Percentiles rank a stretch among this genome's conserved stretches.
phyloP scores from a whole-genome alignment of 2,113 vertebrate species.

The Sterna hirundo region DNA sequence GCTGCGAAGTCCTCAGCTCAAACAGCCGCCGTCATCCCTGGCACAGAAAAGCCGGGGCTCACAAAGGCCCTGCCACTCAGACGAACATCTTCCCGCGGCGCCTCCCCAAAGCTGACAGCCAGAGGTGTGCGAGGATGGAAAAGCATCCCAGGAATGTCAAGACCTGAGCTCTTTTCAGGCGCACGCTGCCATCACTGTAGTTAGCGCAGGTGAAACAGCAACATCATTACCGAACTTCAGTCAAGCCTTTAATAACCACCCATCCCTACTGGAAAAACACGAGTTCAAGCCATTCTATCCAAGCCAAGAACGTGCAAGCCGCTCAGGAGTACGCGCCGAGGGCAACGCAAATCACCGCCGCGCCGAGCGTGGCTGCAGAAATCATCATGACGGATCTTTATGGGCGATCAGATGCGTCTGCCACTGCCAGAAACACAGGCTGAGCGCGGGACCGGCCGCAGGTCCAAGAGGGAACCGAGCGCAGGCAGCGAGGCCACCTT shows the following conservation, averaged over 20 bases:
- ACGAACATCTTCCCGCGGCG: fast-evolving
- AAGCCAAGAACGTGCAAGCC: not conserved
- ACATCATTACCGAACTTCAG: not conserved
- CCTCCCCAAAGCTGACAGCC: not conserved
- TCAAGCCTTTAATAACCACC: not conserved
- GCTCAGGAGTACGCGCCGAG: not conserved
- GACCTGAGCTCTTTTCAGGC: fast-evolving
- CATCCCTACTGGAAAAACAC: not conserved
- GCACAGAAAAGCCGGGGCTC: not conserved
- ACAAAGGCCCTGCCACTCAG: not conserved
- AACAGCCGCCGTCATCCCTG: fast-evolving
- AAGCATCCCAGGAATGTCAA: not conserved
- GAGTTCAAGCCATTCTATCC: not conserved
- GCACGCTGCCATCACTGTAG: not conserved
- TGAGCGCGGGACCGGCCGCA: fast-evolving
- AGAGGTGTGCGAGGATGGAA: not conserved
- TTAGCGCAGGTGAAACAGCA: not conserved
- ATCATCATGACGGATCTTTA: fast-evolving
- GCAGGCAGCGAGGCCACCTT: not conserved
- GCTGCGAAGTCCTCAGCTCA: fast-evolving
- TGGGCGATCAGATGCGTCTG: fast-evolving
- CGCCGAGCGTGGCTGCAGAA: not conserved
- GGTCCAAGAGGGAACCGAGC: not conserved
- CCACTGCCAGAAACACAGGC: not conserved
- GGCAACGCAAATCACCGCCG: not conserved